phyloP scores from a whole-genome alignment of 1,140 invertebrate species.

The Chrysomallon squamiferum region DNA sequence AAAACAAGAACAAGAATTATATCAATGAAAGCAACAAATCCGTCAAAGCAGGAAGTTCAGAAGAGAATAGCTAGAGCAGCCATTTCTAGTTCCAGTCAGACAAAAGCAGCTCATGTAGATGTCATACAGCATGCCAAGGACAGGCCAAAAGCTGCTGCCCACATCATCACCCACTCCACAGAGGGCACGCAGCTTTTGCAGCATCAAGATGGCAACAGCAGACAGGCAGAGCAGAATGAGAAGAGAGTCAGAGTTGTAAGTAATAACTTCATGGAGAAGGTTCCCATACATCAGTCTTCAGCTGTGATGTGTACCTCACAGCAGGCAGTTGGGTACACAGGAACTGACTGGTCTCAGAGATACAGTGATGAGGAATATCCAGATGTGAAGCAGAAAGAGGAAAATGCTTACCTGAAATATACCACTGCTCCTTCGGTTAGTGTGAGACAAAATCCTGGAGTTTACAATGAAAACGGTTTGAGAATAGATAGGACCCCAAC shows the following conservation, averaged over 20 bases:
- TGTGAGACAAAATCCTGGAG: slow-evolving; percentile 24
- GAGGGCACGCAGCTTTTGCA: neutral
- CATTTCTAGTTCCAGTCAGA: slow-evolving; percentile 35
- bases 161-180: slow-evolving; percentile 44
- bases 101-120: slow-evolving; percentile 11
- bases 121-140: slow-evolving; percentile 12
- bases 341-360: slow-evolving; percentile 7
- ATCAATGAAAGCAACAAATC: no score
- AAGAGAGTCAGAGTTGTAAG: slow-evolving; percentile 37
- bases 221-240: neutral
- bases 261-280: slow-evolving; percentile 51
- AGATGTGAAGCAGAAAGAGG: neutral
- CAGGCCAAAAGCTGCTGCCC: slow-evolving; percentile 49
- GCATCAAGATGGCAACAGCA: neutral
- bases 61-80: slow-evolving; percentile 18
- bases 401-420: neutral
- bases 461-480: slow-evolving; percentile 50
- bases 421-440: slow-evolving; percentile 7
- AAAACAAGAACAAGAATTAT: no score
- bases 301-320: slow-evolving; percentile 9
- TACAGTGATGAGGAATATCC: slow-evolving; percentile 11
- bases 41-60: no score
- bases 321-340: slow-evolving; percentile 7
- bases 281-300: slow-evolving; percentile 20
- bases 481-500: slow-evolving; percentile 58